A percentile compares a stretch with the other conserved stretches of the same genome.
phyloP scores from a whole-genome alignment of 2,113 vertebrate species.

The Spilogale gracilis region DNA sequence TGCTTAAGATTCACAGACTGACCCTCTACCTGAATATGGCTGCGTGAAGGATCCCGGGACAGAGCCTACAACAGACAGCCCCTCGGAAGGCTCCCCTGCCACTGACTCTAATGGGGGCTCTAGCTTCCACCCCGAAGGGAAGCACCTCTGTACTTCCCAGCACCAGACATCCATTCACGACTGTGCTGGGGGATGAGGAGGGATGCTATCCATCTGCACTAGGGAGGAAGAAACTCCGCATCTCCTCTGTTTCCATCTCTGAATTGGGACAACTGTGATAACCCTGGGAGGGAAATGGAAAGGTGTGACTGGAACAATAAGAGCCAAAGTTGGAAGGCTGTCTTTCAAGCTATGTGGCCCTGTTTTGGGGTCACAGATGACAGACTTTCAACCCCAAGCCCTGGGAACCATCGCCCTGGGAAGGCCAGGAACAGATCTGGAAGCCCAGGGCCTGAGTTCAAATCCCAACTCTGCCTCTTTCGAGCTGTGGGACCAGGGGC shows the following conservation, averaged over 20 bases:
- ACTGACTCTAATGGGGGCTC: background rate
- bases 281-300: background rate
- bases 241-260: background rate
- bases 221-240: too few relatives aligned
- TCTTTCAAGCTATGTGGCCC: background rate
- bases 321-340: fast-evolving
- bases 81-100: background rate
- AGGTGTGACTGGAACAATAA: background rate
- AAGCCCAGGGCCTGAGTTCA: background rate
- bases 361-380: background rate
- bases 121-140: background rate
- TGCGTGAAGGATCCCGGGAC: background rate
- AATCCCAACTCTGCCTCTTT: background rate
- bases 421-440: background rate
- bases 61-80: background rate
- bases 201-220: fast-evolving
- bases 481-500: background rate
- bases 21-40: background rate
- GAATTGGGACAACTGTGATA: background rate
- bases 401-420: background rate
- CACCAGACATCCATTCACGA: background rate
- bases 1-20: background rate
- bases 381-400: background rate
- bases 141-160: background rate
- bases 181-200: too few relatives aligned